Conservation (phyloP, 2,113 vertebrate species). For the Struthio camelus region DNA sequence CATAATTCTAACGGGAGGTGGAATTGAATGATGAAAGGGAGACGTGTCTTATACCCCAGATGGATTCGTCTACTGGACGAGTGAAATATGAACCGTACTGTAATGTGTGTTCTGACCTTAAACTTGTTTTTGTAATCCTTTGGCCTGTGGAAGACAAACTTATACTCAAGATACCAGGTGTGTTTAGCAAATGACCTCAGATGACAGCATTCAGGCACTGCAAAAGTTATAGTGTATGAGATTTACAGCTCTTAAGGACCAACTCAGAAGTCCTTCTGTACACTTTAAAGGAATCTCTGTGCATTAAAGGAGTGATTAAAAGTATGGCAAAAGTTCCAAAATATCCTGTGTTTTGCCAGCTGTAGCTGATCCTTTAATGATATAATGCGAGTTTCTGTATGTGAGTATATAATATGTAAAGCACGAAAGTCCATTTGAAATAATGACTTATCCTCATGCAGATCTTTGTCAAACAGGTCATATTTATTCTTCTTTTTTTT, state of each 20-base stretch:
- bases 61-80: neutral
- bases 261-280: neutral
- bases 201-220: neutral
- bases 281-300: neutral
- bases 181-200: neutral
- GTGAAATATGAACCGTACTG: neutral
- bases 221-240: neutral
- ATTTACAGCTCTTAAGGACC: neutral
- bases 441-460: neutral
- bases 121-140: neutral
- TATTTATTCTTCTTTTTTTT: neutral
- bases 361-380: neutral
- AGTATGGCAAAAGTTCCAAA: neutral
- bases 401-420: neutral
- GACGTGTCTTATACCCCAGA: neutral
- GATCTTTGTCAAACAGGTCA: neutral
- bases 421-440: neutral
- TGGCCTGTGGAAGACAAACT: neutral
- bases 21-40: neutral
- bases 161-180: neutral
- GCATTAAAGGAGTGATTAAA: neutral
- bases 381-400: neutral
- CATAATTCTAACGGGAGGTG: neutral
- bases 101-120: neutral
- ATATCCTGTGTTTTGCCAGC: neutral